phyloP scores from a whole-genome alignment of 2,113 vertebrate species.

The Microtus montanus region DNA sequence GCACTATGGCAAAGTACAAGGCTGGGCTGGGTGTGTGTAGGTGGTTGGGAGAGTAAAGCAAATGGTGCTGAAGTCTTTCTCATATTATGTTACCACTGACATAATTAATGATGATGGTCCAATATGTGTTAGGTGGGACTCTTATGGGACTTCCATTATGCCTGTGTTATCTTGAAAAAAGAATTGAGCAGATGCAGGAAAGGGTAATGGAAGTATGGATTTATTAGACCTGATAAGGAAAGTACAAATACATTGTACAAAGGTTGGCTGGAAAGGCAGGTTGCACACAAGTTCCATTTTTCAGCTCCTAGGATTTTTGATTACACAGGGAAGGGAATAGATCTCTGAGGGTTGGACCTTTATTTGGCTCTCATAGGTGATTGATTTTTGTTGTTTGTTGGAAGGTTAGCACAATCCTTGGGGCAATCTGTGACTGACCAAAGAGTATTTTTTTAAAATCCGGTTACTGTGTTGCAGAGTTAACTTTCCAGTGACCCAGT shows the following conservation, averaged over 20 bases:
- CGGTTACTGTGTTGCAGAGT: background rate
- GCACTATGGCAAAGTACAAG: no score
- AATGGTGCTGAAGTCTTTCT: background rate
- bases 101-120: no score
- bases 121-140: background rate
- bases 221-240: background rate
- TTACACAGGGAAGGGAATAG: background rate
- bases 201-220: background rate
- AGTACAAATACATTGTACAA: background rate
- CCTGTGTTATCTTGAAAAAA: background rate
- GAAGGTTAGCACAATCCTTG: background rate
- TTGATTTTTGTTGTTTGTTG: background rate
- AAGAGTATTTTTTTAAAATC: background rate
- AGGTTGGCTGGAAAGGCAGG: background rate
- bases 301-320: background rate
- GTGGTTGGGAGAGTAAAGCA: background rate
- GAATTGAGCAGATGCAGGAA: background rate
- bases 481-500: background rate
- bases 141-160: background rate
- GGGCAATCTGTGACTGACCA: background rate
- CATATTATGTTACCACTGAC: background rate
- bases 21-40: fast-evolving
- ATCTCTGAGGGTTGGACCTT: background rate
- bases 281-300: background rate
- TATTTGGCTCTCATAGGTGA: background rate